A percentile compares a stretch with the other conserved stretches of the same genome.
These are phyloP conservation scores for Drosophila meridiana DNA, from an alignment of 2,888 invertebrate species.

Conservation along the genomic window DNA sequence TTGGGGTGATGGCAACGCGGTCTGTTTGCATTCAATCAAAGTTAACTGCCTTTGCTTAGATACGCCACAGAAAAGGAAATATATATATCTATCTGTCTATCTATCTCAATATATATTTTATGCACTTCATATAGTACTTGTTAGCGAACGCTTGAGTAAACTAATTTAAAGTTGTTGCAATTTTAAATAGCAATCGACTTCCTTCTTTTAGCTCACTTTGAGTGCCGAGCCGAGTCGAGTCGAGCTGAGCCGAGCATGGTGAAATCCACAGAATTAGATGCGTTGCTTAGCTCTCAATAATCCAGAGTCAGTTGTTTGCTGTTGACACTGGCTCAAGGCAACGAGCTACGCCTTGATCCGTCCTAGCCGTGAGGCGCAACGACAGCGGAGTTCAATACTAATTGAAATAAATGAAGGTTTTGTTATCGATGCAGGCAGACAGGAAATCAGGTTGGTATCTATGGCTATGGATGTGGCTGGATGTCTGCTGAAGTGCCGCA, in stretches of 20 bases:
- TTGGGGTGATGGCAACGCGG: constrained; percentile 17
- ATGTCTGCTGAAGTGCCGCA: constrained; percentile 50
- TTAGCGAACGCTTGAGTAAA: constrained; percentile 27
- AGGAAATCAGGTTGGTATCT: constrained; percentile 21
- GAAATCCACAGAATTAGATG: constrained; percentile 21
- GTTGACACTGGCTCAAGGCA: constrained; percentile 49
- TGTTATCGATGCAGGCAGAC: constrained; percentile 40
- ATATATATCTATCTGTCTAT: constrained; percentile 6
- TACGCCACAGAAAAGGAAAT: constrained; percentile 19
- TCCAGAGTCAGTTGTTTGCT: constrained; percentile 15
- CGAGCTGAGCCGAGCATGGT: neutral
- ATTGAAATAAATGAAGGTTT: constrained; percentile 78
- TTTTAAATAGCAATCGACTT: constrained; percentile 38
- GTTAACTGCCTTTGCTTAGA: constrained; percentile 42
- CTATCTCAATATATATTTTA: constrained; percentile 1
- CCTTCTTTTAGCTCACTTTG: neutral
- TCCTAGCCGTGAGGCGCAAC: constrained; percentile 27
- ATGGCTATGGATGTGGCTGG: constrained; percentile 18
- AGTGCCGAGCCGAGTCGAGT: neutral
- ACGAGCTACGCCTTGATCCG: constrained; percentile 62
- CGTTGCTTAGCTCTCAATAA: constrained; percentile 17
- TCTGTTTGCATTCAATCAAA: constrained; percentile 63
- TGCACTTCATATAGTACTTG: constrained; percentile 17
- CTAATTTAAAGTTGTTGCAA: constrained; percentile 45
- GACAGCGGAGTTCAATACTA: constrained; percentile 62